Percentiles rank a stretch among this genome's conserved stretches.
Evolutionary conservation across 2,888 invertebrate species (phyloP).

Genomic region (Polyommatus icarus): DNA sequence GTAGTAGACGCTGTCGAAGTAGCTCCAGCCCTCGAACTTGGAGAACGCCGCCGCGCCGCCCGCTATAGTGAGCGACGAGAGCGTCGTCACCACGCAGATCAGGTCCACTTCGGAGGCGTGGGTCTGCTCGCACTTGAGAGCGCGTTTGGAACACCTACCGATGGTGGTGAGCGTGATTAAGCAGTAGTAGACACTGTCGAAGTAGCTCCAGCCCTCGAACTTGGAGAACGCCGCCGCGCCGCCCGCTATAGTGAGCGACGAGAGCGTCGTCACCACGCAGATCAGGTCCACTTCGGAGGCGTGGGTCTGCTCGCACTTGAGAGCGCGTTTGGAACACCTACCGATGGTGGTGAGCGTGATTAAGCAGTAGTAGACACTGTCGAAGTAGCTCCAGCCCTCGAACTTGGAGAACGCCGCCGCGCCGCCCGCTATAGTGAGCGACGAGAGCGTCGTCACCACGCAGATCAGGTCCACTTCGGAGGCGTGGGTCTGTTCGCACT

Average conservation of each 20-base stretch:
- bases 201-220: slow-evolving; percentile 98
- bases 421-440: slow-evolving; percentile 96
- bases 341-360: slow-evolving; percentile 98
- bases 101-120: slow-evolving; percentile 87
- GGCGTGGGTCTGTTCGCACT: slow-evolving; percentile 89
- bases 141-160: slow-evolving; percentile 85
- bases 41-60: slow-evolving; percentile 98
- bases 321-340: slow-evolving; percentile 84
- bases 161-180: slow-evolving; percentile 99
- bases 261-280: slow-evolving; percentile 88
- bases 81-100: slow-evolving; percentile 84
- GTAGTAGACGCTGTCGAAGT: slow-evolving; percentile 99
- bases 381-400: slow-evolving; percentile 98
- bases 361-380: slow-evolving; percentile 99
- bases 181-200: slow-evolving; percentile 99
- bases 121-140: slow-evolving; percentile 89
- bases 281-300: slow-evolving; percentile 86
- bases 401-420: slow-evolving; percentile 97
- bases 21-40: slow-evolving; percentile 97
- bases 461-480: slow-evolving; percentile 93
- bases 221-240: slow-evolving; percentile 97
- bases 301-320: slow-evolving; percentile 89
- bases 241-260: slow-evolving; percentile 95
- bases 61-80: slow-evolving; percentile 95
- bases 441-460: slow-evolving; percentile 95